Conservation (phyloP, 1,140 invertebrate species). For the Parasteatoda tepidariorum region DNA sequence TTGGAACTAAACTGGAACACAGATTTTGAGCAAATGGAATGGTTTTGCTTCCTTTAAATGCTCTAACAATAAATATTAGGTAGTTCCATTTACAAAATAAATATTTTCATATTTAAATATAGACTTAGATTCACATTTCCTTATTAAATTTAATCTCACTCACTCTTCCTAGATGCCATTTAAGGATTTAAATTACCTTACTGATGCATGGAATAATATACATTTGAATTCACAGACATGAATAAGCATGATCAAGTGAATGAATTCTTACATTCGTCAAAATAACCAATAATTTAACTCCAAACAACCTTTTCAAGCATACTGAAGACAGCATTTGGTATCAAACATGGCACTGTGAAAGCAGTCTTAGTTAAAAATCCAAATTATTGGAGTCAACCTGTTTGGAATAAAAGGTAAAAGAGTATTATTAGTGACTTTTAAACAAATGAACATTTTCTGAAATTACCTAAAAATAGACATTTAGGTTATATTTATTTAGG, state of each 20-base stretch:
- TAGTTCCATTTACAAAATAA: conserved; percentile 3
- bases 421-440: too few species aligned
- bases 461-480: too few species aligned
- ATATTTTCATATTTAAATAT: conserved; percentile 29
- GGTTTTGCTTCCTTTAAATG: background rate
- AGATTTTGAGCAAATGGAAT: background rate
- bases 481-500: too few species aligned
- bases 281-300: background rate
- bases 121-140: background rate
- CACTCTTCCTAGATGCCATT: background rate
- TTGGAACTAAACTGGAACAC: too few species aligned
- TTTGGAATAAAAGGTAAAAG: background rate
- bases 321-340: conserved; percentile 54
- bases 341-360: conserved; percentile 59
- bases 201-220: background rate
- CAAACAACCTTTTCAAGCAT: background rate
- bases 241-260: background rate
- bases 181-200: background rate
- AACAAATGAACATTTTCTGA: too few species aligned
- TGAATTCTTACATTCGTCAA: background rate
- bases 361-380: conserved; percentile 56
- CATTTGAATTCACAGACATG: background rate
- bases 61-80: background rate
- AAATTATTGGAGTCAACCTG: conserved; percentile 35
- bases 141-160: background rate